phyloP scores from a whole-genome alignment of 64 coral and sea anemone species.

The Exaiptasia diaphana region DNA sequence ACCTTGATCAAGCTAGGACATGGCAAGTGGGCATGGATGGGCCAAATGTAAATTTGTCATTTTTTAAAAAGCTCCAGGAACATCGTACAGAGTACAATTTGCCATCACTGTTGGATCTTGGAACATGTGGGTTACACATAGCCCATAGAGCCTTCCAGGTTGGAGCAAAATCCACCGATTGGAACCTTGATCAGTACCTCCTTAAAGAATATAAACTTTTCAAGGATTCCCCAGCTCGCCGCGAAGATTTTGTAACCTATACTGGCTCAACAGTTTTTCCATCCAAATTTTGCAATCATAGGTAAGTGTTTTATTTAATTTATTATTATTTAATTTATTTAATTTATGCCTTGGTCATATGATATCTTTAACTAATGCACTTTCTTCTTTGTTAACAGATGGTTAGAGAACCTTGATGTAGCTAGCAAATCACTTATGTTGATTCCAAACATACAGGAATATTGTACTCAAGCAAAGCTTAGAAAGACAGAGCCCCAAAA shows the following conservation, averaged over 20 bases:
- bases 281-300: conserved; percentile 74
- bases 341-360: background rate
- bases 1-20: conserved; percentile 45
- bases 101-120: conserved; percentile 41
- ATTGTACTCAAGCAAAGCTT: conserved; percentile 63
- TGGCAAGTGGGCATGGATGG: conserved; percentile 72
- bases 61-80: conserved; percentile 47
- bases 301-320: too few species aligned
- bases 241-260: conserved; percentile 55
- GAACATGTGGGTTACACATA: conserved; percentile 63
- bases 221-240: conserved; percentile 67
- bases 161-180: conserved; percentile 61
- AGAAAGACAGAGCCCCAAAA: conserved; percentile 26
- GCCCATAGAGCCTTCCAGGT: conserved; percentile 68
- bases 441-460: conserved; percentile 46
- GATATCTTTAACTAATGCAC: too few species aligned
- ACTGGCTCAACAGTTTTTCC: conserved; percentile 65
- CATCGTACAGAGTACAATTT: conserved; percentile 41
- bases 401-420: conserved; percentile 71
- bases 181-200: conserved; percentile 56
- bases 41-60: conserved; percentile 65
- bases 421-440: conserved; percentile 66
- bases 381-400: conserved; percentile 37
- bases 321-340: too few species aligned
- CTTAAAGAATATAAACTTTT: conserved; percentile 66